phyloP scores from a whole-genome alignment of 1,140 invertebrate genomes.

The Bombus cullumanus region DNA sequence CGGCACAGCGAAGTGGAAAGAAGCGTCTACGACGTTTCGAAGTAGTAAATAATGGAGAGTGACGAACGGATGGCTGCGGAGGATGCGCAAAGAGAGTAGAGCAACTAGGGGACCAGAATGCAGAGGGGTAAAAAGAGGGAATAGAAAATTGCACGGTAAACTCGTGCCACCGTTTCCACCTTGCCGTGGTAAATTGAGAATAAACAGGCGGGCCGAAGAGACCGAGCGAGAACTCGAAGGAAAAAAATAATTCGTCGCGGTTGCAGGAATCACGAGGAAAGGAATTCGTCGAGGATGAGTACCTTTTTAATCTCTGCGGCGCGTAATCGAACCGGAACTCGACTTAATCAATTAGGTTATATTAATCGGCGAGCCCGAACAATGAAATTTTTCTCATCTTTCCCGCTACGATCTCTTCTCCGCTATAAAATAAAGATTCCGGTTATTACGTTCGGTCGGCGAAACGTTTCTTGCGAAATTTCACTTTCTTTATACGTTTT shows the following conservation, averaged over 20 bases:
- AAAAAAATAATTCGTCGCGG: conserved; percentile 37
- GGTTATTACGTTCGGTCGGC: not conserved
- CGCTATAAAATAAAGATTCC: not conserved
- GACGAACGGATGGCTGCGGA: conserved; percentile 61
- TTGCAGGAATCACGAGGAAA: not conserved
- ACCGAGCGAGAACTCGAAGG: not conserved
- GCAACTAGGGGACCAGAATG: conserved; percentile 5
- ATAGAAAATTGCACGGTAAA: conserved; percentile 72
- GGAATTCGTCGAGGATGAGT: conserved; percentile 11
- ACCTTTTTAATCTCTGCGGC: not conserved
- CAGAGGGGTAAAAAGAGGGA: conserved; percentile 34
- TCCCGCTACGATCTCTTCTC: not conserved
- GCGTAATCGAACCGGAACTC: conserved; percentile 16
- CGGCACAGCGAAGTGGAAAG: conserved; percentile 46
- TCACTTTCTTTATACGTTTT: too few relatives aligned
- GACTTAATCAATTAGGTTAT: conserved; percentile 5
- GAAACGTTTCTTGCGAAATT: too few relatives aligned
- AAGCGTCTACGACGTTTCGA: conserved; percentile 62
- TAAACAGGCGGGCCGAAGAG: conserved; percentile 58
- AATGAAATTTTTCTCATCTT: not conserved
- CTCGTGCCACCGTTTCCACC: conserved; percentile 67
- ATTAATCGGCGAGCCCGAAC: not conserved
- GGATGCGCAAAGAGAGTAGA: conserved; percentile 40
- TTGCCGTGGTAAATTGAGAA: conserved; percentile 67
- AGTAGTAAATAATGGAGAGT: conserved; percentile 70